Conservation (phyloP, 2,797 vertebrate genomes). For the Columba guinea region DNA sequence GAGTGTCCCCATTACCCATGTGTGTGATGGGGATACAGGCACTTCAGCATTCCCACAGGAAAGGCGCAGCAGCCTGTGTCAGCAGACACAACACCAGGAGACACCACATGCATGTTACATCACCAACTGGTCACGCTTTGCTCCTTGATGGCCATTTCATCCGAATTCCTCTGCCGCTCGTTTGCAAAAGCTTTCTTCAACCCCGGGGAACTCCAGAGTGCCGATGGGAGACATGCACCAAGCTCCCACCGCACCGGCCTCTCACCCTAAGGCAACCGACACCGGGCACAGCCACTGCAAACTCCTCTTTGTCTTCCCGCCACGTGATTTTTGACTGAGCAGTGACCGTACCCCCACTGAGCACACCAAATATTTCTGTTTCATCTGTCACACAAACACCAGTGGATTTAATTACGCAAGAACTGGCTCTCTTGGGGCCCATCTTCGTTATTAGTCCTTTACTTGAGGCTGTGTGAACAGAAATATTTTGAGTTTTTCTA, state of each 20-base stretch:
- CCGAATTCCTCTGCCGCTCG: neutral
- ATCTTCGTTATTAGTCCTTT: neutral
- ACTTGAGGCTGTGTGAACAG: neutral
- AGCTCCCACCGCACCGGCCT: neutral
- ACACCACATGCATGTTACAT: accelerated
- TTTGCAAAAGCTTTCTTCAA: neutral
- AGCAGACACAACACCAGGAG: neutral
- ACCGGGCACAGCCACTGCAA: neutral
- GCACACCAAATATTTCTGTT: neutral
- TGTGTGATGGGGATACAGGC: accelerated
- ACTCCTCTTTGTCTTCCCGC: neutral
- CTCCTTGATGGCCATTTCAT: neutral
- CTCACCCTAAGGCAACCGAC: neutral
- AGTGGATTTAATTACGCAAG: neutral
- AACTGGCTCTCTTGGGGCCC: neutral
- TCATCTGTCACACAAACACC: neutral
- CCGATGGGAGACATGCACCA: neutral
- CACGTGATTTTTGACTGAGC: neutral
- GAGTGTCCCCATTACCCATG: neutral
- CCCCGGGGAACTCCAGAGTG: neutral
- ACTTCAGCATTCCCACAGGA: neutral
- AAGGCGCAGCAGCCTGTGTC: neutral
- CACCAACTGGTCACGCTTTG: accelerated
- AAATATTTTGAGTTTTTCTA: neutral
- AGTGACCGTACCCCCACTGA: neutral